Conservation (phyloP, 2,797 vertebrate genomes). For the Yasuhikotakia modesta region DNA sequence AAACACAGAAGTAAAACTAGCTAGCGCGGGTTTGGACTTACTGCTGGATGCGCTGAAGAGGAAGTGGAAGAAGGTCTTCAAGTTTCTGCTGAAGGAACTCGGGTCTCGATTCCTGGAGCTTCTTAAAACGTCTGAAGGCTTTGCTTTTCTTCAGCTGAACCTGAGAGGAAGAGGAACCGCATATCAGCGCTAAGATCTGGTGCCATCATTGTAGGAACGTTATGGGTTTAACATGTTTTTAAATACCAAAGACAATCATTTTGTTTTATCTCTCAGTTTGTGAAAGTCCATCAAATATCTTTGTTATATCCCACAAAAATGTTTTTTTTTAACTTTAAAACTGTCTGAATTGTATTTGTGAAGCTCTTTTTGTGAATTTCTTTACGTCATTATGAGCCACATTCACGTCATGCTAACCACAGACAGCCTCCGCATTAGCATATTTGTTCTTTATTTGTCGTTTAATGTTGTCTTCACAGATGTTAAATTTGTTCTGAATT, state of each 20-base stretch:
- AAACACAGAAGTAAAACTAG: slow-evolving; percentile 19
- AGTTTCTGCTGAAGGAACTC: slow-evolving; percentile 81
- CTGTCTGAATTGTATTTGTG: no score
- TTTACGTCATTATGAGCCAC: background rate
- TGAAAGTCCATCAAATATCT: no score
- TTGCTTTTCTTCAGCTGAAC: slow-evolving; percentile 86
- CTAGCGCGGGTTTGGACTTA: slow-evolving; percentile 57
- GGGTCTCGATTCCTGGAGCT: slow-evolving; percentile 86
- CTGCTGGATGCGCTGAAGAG: slow-evolving; percentile 83
- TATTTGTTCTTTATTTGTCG: background rate
- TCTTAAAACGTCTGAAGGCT: slow-evolving; percentile 85
- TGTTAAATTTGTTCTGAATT: background rate
- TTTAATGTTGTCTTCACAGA: background rate
- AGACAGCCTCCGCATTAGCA: slow-evolving; percentile 55
- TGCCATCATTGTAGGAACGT: no score
- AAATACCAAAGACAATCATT: no score
- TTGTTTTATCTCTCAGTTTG: no score
- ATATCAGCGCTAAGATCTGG: background rate
- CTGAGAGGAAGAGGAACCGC: slow-evolving; percentile 64
- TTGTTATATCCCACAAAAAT: no score
- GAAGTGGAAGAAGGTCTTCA: slow-evolving; percentile 86
- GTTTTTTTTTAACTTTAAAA: no score
- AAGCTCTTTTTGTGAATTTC: no score
- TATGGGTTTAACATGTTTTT: no score
- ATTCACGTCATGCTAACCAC: slow-evolving; percentile 48